Evolutionary conservation across 2,113 vertebrate species (phyloP).

Genomic region (Neolamprologus tretocephalus): DNA sequence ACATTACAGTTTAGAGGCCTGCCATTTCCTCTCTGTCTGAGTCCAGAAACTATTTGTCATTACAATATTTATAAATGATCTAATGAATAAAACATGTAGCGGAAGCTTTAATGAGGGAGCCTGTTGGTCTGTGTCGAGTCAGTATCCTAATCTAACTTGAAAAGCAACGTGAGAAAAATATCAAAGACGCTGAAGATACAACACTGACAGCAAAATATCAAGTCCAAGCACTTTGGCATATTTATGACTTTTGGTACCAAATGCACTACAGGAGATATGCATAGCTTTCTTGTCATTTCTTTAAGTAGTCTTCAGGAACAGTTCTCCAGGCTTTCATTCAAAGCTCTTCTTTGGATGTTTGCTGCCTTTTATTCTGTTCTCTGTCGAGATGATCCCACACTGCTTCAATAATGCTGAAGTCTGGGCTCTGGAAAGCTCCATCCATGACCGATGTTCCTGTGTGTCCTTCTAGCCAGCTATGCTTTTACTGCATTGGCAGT

Average conservation of each 20-base stretch:
- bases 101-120: background rate
- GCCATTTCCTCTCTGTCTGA: background rate
- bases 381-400: background rate
- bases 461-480: background rate
- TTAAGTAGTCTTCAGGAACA: background rate
- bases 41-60: background rate
- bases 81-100: background rate
- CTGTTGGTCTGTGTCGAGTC: background rate
- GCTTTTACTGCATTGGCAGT: background rate
- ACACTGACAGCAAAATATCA: background rate
- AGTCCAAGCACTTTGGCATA: background rate
- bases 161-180: background rate
- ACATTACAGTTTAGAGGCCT: background rate
- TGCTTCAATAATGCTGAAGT: background rate
- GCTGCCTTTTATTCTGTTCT: background rate
- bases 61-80: background rate
- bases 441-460: background rate
- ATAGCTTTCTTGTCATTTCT: background rate
- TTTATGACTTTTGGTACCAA: background rate
- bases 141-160: background rate
- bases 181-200: background rate
- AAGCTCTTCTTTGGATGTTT: background rate
- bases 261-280: background rate
- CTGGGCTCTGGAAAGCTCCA: rapidly evolving
- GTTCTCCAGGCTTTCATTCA: background rate